Evolutionary conservation across 2,888 invertebrate genomes (phyloP), one percentile per base, ranked within the genome.

Genomic region (Cylindroiulus punctatus): DNA sequence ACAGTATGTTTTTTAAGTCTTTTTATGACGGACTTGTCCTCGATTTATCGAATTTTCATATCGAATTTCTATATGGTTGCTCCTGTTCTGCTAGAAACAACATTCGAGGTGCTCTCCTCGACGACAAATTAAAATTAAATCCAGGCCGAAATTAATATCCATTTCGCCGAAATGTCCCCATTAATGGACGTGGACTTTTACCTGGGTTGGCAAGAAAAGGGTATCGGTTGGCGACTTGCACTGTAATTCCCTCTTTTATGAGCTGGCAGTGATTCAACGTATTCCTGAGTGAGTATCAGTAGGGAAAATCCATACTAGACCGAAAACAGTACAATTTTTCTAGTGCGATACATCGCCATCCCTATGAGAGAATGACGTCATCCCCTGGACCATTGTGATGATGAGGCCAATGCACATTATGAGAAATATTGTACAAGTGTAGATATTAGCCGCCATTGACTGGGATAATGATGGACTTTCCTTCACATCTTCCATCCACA

Each of bases 181-280:
- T 65, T 22, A 22, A 65, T 65, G 17, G 5, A 52, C 47, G 57
- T 65, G 57, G 22, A 65, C 22, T 65, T 65, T 52, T 22, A 65
- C 57, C 57, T 65, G 10, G 3, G 22, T 26, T 22, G 10, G 22
- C 22, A 65, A 10, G 19, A 65, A 44, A 44, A 44, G 44, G 57
- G n/a, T 22, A 22, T 65, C 22, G 22, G 19, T 10, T 65, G 57
- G 57, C 22, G 26, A 65, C 22, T 65, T 65, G 57, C 57, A 65
- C 22, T 22, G 0, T 10, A 65, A 52, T 12, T 22, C 57, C 57
- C 57, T 26, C 57, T 65, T 36, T 65, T 65, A 65, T 65, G 57
- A 65, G 57, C 57, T 65, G 57, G 26, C 57, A 22, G 57, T 65
- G 57, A 65, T 65, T 65, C 57, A 65, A 65, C 57, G 57, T 65